Percentiles rank a stretch among this genome's conserved stretches.
Conservation (phyloP, 35 echinoderm and acorn worm species). For the Hemicentrotus pulcherrimus region DNA sequence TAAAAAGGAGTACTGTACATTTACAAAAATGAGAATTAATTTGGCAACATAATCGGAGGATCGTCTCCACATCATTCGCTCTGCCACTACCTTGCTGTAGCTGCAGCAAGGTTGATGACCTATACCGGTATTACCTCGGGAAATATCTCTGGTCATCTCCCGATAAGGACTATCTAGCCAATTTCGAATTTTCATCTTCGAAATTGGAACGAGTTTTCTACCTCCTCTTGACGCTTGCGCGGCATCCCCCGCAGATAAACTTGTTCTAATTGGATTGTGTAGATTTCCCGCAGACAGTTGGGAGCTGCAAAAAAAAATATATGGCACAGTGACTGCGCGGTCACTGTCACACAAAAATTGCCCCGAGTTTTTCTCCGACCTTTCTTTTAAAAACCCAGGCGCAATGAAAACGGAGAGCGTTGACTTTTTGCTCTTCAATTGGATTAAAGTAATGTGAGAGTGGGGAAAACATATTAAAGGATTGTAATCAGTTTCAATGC, state of each 20-base stretch:
- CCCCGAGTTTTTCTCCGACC: background rate
- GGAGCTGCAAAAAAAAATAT: background rate
- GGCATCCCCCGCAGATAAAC: background rate
- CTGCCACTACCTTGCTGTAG: background rate
- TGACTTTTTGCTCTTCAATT: background rate
- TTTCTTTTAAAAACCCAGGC: background rate
- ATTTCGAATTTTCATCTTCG: conserved; percentile 23
- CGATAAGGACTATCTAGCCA: background rate
- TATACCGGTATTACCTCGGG: background rate
- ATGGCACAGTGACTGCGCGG: conserved; percentile 16
- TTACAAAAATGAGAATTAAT: no score
- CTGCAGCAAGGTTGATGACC: background rate
- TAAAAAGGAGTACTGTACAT: no score
- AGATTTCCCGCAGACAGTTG: background rate
- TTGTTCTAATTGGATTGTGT: conserved; percentile 17
- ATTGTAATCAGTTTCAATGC: background rate
- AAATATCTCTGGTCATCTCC: conserved; percentile 12
- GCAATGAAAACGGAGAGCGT: background rate
- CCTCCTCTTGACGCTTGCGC: background rate
- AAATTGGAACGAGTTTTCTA: conserved; percentile 23
- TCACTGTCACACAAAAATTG: background rate
- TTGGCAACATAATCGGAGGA: no score
- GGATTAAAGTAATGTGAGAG: background rate
- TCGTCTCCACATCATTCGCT: background rate
- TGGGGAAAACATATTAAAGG: background rate